These are phyloP conservation scores for Kobus ellipsiprymnus DNA, from an alignment of 2,113 vertebrate genomes.

Conservation along the genomic window DNA sequence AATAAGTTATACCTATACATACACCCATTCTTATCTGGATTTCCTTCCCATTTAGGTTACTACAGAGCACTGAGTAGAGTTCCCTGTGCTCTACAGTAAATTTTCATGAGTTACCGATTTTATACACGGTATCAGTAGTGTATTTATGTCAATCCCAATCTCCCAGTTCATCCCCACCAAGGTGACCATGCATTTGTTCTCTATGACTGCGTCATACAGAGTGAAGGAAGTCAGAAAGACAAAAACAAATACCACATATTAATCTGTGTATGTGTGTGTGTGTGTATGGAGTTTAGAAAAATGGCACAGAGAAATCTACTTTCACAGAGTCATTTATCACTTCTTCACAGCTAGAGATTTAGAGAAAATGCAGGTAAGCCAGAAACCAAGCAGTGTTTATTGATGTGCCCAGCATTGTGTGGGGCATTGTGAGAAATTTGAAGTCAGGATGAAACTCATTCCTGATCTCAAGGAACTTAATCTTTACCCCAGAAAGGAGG, in stretches of 20 bases:
- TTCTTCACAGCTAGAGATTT: neutral
- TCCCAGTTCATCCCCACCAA: neutral
- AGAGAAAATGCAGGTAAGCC: neutral
- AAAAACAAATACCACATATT: neutral
- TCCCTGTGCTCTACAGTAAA: neutral
- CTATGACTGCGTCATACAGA: neutral
- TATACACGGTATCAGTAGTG: neutral
- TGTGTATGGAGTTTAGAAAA: neutral
- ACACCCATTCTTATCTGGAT: neutral
- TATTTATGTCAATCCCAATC: neutral
- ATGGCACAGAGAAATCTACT: neutral
- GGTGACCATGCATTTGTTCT: neutral
- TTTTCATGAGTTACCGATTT: neutral
- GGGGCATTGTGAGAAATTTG: neutral
- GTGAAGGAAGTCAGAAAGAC: neutral
- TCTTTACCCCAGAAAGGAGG: neutral
- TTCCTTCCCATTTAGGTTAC: neutral
- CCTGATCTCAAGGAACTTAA: neutral
- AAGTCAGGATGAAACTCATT: neutral
- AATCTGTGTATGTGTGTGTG: neutral
- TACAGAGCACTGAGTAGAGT: neutral
- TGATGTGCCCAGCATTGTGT: neutral
- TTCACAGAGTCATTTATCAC: neutral
- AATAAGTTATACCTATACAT: neutral
- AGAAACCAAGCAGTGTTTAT: neutral